phyloP scores from a whole-genome alignment of 35 echinoderm and acorn worm genomes.

The Stichopus chloronotus region DNA sequence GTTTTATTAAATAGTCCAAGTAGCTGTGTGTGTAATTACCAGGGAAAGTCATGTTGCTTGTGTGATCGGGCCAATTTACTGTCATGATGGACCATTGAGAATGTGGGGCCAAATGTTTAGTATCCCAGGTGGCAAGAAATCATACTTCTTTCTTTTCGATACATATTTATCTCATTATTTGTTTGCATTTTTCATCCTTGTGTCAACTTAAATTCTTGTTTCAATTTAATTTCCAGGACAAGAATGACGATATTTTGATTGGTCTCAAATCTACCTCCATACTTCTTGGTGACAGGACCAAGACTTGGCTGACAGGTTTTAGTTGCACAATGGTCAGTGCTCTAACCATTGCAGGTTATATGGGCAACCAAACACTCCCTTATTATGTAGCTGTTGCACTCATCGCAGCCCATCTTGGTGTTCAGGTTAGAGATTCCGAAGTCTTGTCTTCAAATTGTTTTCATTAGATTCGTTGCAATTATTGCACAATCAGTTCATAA shows the following conservation, averaged over 20 bases:
- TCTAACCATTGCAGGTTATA: conserved; percentile 63
- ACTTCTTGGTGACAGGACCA: conserved; percentile 86
- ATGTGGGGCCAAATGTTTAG: no score
- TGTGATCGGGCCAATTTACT: no score
- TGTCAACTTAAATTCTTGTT: background rate
- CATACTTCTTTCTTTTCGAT: no score
- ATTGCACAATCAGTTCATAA: no score
- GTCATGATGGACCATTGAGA: no score
- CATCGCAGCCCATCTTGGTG: conserved; percentile 74
- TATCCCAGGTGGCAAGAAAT: no score
- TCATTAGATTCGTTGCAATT: no score
- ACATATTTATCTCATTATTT: no score
- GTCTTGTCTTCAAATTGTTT: background rate
- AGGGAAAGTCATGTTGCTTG: no score
- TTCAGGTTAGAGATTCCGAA: conserved; percentile 60
- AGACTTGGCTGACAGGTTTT: conserved; percentile 85
- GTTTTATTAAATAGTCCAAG: background rate
- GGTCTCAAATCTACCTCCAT: conserved; percentile 91
- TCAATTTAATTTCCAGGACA: conserved; percentile 66
- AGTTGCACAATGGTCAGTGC: conserved; percentile 72
- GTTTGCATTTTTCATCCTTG: no score
- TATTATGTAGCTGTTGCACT: conserved; percentile 83
- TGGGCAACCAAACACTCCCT: conserved; percentile 79
- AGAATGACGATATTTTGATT: conserved; percentile 85
- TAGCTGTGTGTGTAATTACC: no score